Evolutionary conservation across 1,140 invertebrate genomes (phyloP), one percentile per base, ranked within the genome.

Genomic region (Drosophila arawakana): DNA sequence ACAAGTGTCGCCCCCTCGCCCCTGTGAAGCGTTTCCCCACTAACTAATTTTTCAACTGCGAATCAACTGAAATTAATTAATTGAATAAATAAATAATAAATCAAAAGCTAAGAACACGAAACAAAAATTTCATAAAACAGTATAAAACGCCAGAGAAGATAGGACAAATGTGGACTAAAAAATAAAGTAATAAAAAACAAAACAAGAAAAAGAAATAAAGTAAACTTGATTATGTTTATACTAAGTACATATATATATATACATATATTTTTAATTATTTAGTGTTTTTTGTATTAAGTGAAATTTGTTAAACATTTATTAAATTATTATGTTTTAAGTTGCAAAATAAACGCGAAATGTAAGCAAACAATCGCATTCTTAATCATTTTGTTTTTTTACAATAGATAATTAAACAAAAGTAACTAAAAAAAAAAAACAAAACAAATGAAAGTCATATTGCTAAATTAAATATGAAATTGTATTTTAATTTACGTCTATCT

Each of bases 241-340:
- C 82, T 86, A 84, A 83, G 85, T 89, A 55, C 52, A 55, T 55
- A 55, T 55, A 90, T 82, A 85, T 84, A 86, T 73, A 82, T 83
- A 79, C 62, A 73, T 60, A 69, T 78, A 81, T 85, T 86, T 89
- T 90, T 85, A 90, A 90, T 83, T 84, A 82, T 78, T 90, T 89
- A 90, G 84, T 89, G 83, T 86, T 90, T 89, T 86, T 89, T 90
- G 78, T 88, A 88, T 78, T 88, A 88, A 88, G 84, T 90, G 85
- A 88, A 90, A 88, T 88, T 88, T 88, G 85, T 88, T 88, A 90
- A 90, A 88, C 80, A 90, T 88, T 88, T 89, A 88, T 89, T 88
- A 88, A 84, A 88, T 90, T 88, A 84, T 88, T 89, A 88, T 85
- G 84, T 88, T 88, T 84, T 86, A 86, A 86, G 83, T 83, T 86